Conservation (phyloP, 2,888 invertebrate species). For the Clanis bilineata region DNA sequence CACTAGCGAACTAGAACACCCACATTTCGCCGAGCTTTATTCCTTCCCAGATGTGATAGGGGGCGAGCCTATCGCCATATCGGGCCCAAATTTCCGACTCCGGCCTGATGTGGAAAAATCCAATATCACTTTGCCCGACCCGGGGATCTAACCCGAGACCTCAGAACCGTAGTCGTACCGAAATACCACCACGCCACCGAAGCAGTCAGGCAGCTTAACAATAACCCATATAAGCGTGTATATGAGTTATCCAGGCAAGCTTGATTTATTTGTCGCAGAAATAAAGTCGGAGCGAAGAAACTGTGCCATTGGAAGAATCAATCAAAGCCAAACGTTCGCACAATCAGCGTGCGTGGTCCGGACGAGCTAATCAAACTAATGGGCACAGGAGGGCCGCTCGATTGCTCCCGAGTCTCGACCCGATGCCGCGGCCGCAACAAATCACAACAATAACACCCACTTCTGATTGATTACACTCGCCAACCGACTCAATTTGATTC, state of each 20-base stretch:
- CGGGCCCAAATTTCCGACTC: no score
- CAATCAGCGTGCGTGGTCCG: conserved; percentile 70
- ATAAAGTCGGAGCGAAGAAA: conserved; percentile 34
- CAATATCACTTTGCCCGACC: no score
- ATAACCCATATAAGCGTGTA: not conserved
- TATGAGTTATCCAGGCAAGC: not conserved
- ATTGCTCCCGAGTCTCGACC: conserved; percentile 41
- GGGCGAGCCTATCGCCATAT: no score
- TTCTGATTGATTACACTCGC: conserved; percentile 66
- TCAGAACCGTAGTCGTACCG: no score
- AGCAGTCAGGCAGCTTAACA: no score
- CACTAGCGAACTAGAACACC: no score
- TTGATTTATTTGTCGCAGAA: conserved; percentile 13
- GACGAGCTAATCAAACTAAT: conserved; percentile 78
- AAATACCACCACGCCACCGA: no score
- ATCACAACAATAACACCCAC: conserved; percentile 75
- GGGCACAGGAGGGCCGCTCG: conserved; percentile 52
- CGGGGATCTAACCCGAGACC: no score
- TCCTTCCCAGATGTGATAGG: no score
- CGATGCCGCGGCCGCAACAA: conserved; percentile 67
- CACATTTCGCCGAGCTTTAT: no score
- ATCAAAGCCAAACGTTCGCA: conserved; percentile 70
- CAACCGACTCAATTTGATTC: conserved; percentile 60
- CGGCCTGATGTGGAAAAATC: no score
- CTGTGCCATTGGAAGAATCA: conserved; percentile 69